Base-by-base conservation (phyloP, 2,113 vertebrate genomes). In the Picathartes gymnocephalus region DNA sequence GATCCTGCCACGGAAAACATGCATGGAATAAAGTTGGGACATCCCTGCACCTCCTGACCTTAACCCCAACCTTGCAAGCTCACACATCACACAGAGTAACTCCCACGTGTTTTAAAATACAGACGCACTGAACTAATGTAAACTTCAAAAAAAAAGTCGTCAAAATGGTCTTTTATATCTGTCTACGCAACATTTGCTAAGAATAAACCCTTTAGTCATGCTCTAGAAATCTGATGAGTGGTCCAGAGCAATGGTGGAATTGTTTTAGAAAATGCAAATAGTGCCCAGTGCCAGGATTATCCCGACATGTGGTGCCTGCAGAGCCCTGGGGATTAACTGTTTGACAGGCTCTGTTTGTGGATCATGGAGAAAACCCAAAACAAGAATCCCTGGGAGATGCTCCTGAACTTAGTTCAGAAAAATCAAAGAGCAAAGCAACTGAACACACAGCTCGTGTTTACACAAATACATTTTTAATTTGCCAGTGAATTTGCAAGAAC, bases 191-290 rank as follows among this genome's bases (percentile, higher is more conserved):
- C 47, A 22, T 14, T 68, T 83, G 60, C 95, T 81, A 89, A 81
- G 92, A 95, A 95, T 79, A 94, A 95, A 61, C 92, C 86, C 76
- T 96, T 93, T 31, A 91, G 92, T 96, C 95, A 96, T n/a, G 86
- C 94, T 86, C 89, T 15, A 92, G 86, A 95, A 91, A 95, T 88
- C 0, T 60, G 92, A 74, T 68, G 91, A 95, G 95, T 45, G 78
- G 73, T 79, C n/a, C 86, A 64, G 89, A 93, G 91, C 88, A 94
- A 95, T 21, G 87, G 91, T 19, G 57, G 83, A 39, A 88, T 81
- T 92, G 92, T 86, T 93, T 66, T 45, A 78, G 92, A 28, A 80
- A 81, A 94, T 47, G 86, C 82, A 81, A 50, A 62, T 5, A 42
- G 80, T 15, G 71, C 12, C 19, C 61, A 57, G 90, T 15, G 68